A percentile compares a stretch with the other conserved stretches of the same genome.
phyloP scores from a whole-genome alignment of 2,113 vertebrate species.

The Pipra filicauda region DNA sequence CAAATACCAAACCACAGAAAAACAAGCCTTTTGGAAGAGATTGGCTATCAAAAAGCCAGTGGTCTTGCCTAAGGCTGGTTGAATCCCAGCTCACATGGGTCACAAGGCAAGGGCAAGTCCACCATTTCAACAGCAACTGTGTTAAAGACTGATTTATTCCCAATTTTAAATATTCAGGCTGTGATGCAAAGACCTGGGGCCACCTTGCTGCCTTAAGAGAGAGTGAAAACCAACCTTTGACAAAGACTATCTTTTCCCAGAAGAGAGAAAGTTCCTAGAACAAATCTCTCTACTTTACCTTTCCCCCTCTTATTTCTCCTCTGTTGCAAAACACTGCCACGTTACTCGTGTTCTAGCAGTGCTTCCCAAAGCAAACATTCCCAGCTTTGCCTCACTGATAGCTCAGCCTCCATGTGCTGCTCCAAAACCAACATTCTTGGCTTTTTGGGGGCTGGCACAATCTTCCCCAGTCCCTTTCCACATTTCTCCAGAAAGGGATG shows the following conservation, averaged over 20 bases:
- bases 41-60: neutral
- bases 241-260: neutral
- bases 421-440: slow-evolving; percentile 54
- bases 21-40: neutral
- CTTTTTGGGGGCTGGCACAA: neutral
- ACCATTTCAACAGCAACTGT: neutral
- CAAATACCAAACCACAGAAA: neutral
- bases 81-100: neutral
- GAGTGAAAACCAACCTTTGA: neutral
- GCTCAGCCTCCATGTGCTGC: neutral
- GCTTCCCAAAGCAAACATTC: slow-evolving; percentile 28
- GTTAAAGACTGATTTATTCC: neutral
- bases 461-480: neutral
- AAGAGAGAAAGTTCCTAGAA: neutral
- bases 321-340: slow-evolving; percentile 39
- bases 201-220: neutral
- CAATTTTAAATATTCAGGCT: neutral
- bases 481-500: neutral
- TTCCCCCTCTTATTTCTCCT: neutral
- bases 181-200: neutral
- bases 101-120: neutral
- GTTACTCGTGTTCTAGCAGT: neutral
- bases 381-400: neutral
- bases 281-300: neutral
- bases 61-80: neutral